A percentile compares a stretch with the other conserved stretches of the same genome.
Evolutionary conservation across 2,797 vertebrate genomes (phyloP).

Genomic region (Sebastiscus tertius): DNA sequence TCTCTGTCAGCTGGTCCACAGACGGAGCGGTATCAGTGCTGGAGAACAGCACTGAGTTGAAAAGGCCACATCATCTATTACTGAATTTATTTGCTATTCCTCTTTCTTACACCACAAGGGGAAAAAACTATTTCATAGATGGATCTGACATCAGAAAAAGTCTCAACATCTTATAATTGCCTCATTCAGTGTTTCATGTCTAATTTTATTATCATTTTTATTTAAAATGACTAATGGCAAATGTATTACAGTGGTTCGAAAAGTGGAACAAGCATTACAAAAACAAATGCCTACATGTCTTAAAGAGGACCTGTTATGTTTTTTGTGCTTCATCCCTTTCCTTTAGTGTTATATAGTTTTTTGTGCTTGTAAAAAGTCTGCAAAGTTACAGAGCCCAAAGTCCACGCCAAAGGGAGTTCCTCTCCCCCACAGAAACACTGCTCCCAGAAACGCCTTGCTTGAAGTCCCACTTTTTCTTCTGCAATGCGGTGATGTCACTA

Average conservation of each 20-base stretch:
- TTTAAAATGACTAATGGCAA: background rate
- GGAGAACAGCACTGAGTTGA: background rate
- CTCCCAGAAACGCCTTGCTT: too few relatives aligned
- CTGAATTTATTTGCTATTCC: background rate
- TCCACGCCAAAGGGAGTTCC: too few relatives aligned
- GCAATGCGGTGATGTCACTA: too few relatives aligned
- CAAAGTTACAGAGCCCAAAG: too few relatives aligned
- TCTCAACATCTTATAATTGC: background rate
- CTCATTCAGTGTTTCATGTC: background rate
- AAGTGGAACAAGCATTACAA: background rate
- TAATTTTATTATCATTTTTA: background rate
- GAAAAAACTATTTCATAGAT: background rate
- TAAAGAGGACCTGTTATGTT: too few relatives aligned
- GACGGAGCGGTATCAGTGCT: background rate
- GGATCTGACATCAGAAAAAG: background rate
- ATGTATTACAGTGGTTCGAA: background rate
- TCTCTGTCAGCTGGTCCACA: background rate
- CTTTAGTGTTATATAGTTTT: too few relatives aligned
- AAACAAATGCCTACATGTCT: background rate
- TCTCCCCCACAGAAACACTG: too few relatives aligned
- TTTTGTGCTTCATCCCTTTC: too few relatives aligned
- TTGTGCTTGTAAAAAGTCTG: too few relatives aligned
- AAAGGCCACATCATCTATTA: background rate
- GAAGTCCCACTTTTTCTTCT: too few relatives aligned
- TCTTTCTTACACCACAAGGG: background rate